Evolutionary conservation across 92 coral and sea anemone species (phyloP).

Genomic region (Scolanthus callimorphus): DNA sequence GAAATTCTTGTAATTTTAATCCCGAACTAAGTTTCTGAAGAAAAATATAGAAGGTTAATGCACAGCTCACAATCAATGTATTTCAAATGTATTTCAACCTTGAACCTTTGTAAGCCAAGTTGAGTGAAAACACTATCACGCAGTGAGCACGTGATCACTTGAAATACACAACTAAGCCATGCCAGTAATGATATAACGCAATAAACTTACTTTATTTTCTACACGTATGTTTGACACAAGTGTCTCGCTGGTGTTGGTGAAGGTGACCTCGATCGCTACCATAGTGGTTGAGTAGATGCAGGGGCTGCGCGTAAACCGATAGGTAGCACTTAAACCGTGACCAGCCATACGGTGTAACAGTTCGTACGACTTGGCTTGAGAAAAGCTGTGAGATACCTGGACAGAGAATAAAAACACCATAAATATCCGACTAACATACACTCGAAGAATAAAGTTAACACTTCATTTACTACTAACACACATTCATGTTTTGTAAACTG

Average conservation of each 20-base stretch:
- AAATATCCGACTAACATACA: no score
- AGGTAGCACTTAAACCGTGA: slow-evolving; percentile 80
- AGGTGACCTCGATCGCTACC: slow-evolving; percentile 87
- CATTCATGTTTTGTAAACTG: no score
- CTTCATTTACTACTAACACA: no score
- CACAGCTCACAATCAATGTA: no score
- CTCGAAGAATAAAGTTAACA: no score
- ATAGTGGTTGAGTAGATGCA: slow-evolving; percentile 88
- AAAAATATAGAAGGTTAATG: not conserved
- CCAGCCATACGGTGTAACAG: slow-evolving; percentile 90
- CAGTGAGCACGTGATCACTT: no score
- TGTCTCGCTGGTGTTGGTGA: slow-evolving; percentile 67
- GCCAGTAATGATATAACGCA: no score
- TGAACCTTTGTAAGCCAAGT: no score
- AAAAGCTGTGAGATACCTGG: slow-evolving; percentile 70
- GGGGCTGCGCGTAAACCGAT: slow-evolving; percentile 87
- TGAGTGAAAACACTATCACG: no score
- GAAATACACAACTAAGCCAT: no score
- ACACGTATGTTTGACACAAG: slow-evolving; percentile 68
- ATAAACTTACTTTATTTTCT: slow-evolving; percentile 66
- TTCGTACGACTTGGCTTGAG: slow-evolving; percentile 77
- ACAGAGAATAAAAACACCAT: not conserved
- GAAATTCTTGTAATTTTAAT: slow-evolving; percentile 88
- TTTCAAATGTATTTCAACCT: no score
- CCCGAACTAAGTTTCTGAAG: slow-evolving; percentile 80